Conservation (phyloP, 2,113 vertebrate genomes). For the Heterochromis multidens region DNA sequence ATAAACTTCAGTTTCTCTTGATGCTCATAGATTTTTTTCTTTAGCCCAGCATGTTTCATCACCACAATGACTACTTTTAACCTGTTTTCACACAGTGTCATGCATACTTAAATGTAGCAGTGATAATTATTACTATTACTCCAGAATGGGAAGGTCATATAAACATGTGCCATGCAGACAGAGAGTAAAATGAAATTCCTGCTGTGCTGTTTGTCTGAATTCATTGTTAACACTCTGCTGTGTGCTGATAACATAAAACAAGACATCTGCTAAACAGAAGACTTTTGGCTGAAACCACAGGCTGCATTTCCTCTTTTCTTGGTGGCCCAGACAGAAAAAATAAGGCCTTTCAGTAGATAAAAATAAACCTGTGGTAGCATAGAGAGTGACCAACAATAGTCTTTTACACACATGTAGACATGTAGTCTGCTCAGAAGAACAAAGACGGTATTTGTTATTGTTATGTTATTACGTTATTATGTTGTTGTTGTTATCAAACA, state of each 20-base stretch:
- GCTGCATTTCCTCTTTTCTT: not conserved
- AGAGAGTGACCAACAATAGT: no score
- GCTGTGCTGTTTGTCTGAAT: no score
- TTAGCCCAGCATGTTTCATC: no score
- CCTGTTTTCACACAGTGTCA: not conserved
- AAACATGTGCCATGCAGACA: accelerated
- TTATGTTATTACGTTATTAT: no score
- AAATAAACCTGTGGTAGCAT: not conserved
- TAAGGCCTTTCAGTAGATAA: not conserved
- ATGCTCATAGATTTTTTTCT: no score
- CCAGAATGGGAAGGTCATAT: not conserved
- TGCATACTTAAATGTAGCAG: no score
- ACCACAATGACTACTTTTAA: no score
- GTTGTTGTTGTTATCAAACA: no score
- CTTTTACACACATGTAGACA: not conserved
- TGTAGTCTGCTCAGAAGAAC: not conserved
- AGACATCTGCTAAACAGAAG: not conserved
- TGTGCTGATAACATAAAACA: no score
- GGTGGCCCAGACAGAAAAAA: not conserved
- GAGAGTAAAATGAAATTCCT: no score
- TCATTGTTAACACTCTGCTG: no score
- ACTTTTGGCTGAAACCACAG: no score
- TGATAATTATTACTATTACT: not conserved
- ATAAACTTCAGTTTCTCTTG: not conserved
- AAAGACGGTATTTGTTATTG: not conserved